Conservation (phyloP, 2,797 vertebrate genomes). For the Cygnus olor region DNA sequence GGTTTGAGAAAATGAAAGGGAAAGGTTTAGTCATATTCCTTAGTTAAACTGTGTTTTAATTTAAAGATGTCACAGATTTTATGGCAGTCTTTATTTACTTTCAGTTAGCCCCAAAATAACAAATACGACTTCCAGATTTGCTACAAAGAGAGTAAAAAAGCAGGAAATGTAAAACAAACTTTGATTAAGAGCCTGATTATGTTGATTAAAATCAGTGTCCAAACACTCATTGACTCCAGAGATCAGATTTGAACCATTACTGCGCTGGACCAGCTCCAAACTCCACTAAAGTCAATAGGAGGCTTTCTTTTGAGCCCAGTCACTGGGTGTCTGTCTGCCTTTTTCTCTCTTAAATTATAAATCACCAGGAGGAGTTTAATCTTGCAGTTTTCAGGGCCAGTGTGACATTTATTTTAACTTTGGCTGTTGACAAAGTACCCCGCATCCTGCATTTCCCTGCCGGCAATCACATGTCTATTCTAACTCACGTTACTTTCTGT, state of each 20-base stretch:
- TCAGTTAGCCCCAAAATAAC: neutral
- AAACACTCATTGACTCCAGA: slow-evolving; percentile 28
- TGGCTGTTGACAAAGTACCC: slow-evolving; percentile 53
- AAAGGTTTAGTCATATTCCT: slow-evolving; percentile 3
- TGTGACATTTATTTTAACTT: slow-evolving; percentile 59
- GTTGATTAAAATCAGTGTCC: slow-evolving; percentile 56
- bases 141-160: slow-evolving; percentile 31
- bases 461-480: slow-evolving; percentile 22
- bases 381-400: slow-evolving; percentile 42
- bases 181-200: slow-evolving; percentile 56
- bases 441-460: slow-evolving; percentile 43
- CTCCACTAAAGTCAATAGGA: neutral
- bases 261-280: slow-evolving; percentile 48
- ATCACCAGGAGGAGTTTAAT: slow-evolving; percentile 52
- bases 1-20: neutral
- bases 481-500: slow-evolving; percentile 34
- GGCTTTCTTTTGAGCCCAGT: slow-evolving; percentile 39
- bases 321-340: slow-evolving; percentile 29
- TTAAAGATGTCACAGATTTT: slow-evolving; percentile 42
- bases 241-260: slow-evolving; percentile 48
- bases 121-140: slow-evolving; percentile 52
- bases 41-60: slow-evolving; percentile 36
- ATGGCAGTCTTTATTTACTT: slow-evolving; percentile 49
- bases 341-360: slow-evolving; percentile 55
- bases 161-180: slow-evolving; percentile 52